phyloP scores from a whole-genome alignment of 2,888 invertebrate species.

The Parnassius mnemosyne region DNA sequence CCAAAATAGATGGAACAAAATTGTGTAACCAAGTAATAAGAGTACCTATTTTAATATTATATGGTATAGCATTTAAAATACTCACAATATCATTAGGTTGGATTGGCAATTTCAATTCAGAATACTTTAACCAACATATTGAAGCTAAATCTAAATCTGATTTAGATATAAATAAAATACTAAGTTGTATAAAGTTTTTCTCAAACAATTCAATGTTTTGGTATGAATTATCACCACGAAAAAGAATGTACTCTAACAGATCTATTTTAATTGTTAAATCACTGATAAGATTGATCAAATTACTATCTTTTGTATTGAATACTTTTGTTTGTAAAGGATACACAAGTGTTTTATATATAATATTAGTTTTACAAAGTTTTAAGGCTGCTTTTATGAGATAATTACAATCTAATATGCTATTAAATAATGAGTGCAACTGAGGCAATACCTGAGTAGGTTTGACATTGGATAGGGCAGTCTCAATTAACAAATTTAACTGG shows the following conservation, averaged over 20 bases:
- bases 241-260: constrained; percentile 65
- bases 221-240: constrained; percentile 59
- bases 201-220: constrained; percentile 54
- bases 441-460: constrained; percentile 44
- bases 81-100: constrained; percentile 51
- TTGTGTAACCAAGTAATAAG: constrained; percentile 72
- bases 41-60: constrained; percentile 66
- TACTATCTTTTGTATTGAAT: constrained; percentile 41
- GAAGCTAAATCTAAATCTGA: constrained; percentile 70
- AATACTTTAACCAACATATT: constrained; percentile 72
- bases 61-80: constrained; percentile 62
- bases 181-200: constrained; percentile 55
- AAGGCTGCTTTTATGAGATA: constrained; percentile 49
- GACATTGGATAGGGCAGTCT: constrained; percentile 31
- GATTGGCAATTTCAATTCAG: constrained; percentile 50
- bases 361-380: constrained; percentile 53
- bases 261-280: constrained; percentile 67
- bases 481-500: constrained; percentile 44
- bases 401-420: constrained; percentile 53
- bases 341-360: constrained; percentile 54
- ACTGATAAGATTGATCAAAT: constrained; percentile 42
- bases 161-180: constrained; percentile 60
- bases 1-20: constrained; percentile 64
- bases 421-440: constrained; percentile 53
- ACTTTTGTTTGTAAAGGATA: constrained; percentile 61